phyloP scores from a whole-genome alignment of 37 sponge, comb jelly and placozoan species.

The Haliclona indistincta region DNA sequence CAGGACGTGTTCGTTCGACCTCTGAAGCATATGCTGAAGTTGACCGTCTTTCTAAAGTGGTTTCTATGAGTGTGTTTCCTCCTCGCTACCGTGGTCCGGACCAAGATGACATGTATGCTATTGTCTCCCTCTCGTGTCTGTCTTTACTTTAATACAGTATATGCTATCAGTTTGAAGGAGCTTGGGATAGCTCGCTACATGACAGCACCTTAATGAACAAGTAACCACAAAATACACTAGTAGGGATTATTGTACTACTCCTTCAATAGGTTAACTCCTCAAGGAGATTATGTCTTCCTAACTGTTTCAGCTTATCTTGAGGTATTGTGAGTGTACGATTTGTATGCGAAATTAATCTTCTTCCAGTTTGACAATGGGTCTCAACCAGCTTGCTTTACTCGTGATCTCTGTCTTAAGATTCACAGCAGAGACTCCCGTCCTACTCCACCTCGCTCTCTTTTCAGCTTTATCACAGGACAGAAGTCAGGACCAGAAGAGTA shows the following conservation, averaged over 20 bases:
- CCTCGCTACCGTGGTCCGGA: constrained; percentile 15
- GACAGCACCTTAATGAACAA: constrained; percentile 85
- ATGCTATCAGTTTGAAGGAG: constrained; percentile 73
- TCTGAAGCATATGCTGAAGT: constrained; percentile 21
- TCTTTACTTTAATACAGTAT: constrained; percentile 10
- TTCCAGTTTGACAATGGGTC: constrained; percentile 71
- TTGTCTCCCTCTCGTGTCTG: neutral
- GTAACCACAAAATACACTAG: constrained; percentile 10
- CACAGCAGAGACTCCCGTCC: constrained; percentile 69
- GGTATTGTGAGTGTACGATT: neutral
- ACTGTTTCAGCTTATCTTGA: neutral
- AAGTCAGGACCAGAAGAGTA: constrained; percentile 28
- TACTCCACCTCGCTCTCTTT: constrained; percentile 35
- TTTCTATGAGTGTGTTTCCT: constrained; percentile 59
- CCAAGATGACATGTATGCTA: constrained; percentile 40
- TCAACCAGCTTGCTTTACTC: constrained; percentile 82
- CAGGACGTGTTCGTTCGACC: constrained; percentile 67
- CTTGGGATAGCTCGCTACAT: constrained; percentile 97
- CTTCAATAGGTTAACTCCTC: neutral
- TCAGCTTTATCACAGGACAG: constrained; percentile 71
- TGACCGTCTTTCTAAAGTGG: constrained; percentile 55
- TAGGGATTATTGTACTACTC: neutral
- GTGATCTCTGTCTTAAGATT: constrained; percentile 68
- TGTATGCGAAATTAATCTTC: neutral
- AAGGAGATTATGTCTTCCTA: neutral